phyloP scores from a whole-genome alignment of 2,797 vertebrate species.

The Rhabdophis nuchalis region DNA sequence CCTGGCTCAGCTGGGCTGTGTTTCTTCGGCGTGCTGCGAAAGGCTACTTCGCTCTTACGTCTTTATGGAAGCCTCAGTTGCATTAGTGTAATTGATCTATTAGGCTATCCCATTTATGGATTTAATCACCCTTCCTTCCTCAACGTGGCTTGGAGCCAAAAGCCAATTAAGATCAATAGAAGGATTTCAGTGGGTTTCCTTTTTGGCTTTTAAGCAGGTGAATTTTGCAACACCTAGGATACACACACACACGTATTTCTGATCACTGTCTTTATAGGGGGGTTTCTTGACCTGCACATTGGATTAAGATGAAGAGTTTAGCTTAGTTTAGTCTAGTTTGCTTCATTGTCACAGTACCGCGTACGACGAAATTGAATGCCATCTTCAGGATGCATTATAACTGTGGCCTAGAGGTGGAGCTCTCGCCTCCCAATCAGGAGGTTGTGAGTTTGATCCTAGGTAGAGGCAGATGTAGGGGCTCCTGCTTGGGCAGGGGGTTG shows the following conservation, averaged over 20 bases:
- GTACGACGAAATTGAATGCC: too few species aligned
- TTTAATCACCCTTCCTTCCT: not conserved
- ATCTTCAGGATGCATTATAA: too few species aligned
- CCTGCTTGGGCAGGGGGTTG: too few species aligned
- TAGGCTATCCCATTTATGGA: not conserved
- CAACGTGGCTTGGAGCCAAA: not conserved
- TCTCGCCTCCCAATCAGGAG: too few species aligned
- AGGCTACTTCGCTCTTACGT: not conserved
- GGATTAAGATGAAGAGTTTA: not conserved
- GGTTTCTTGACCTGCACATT: not conserved
- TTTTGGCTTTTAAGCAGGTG: not conserved
- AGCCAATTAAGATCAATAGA: not conserved
- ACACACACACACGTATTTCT: not conserved
- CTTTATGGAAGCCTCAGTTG: not conserved
- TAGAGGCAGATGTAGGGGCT: too few species aligned
- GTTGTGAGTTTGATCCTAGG: too few species aligned
- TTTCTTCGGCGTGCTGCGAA: not conserved
- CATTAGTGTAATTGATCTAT: not conserved
- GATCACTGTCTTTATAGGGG: not conserved
- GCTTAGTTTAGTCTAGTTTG: too few species aligned
- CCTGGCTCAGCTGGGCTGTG: not conserved
- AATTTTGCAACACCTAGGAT: not conserved
- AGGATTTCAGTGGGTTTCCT: slow-evolving; percentile 13
- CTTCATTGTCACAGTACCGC: too few species aligned
- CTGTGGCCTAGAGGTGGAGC: too few species aligned